Evolutionary conservation across 1,140 invertebrate species (phyloP).

Genomic region (Aleiodes sp.): DNA sequence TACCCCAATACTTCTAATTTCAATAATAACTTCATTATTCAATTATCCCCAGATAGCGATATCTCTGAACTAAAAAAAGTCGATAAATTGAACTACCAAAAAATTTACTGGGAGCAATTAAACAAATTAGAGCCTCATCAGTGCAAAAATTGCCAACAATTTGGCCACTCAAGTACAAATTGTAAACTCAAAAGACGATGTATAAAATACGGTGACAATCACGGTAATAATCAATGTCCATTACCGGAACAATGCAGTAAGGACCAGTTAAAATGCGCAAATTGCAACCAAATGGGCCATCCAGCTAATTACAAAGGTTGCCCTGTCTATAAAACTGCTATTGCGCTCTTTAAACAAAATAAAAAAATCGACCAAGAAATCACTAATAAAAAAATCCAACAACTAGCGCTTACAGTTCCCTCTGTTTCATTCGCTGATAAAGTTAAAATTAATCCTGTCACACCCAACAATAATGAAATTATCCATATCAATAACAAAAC

Average conservation of each 20-base stretch:
- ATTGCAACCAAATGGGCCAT: background rate
- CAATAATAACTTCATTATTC: too few species aligned
- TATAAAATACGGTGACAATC: background rate
- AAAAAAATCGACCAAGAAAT: background rate
- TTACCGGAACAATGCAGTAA: background rate
- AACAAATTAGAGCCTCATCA: background rate
- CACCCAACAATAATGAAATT: too few species aligned
- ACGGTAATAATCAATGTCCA: background rate
- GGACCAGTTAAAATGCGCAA: background rate
- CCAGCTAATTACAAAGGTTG: background rate
- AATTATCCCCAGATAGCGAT: too few species aligned
- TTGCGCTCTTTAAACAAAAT: too few species aligned
- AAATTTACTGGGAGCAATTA: background rate
- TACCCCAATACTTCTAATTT: too few species aligned
- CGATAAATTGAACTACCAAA: background rate
- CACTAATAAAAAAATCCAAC: background rate
- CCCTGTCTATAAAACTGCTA: too few species aligned
- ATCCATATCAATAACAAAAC: too few species aligned
- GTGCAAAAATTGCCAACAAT: background rate
- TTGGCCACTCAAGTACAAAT: background rate
- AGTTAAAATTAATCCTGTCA: too few species aligned
- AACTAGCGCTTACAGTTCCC: too few species aligned
- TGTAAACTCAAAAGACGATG: background rate
- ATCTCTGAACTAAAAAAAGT: background rate
- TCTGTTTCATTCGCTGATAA: too few species aligned